Conservation (phyloP, 2,888 invertebrate species). For the Notodonta ziczac region DNA sequence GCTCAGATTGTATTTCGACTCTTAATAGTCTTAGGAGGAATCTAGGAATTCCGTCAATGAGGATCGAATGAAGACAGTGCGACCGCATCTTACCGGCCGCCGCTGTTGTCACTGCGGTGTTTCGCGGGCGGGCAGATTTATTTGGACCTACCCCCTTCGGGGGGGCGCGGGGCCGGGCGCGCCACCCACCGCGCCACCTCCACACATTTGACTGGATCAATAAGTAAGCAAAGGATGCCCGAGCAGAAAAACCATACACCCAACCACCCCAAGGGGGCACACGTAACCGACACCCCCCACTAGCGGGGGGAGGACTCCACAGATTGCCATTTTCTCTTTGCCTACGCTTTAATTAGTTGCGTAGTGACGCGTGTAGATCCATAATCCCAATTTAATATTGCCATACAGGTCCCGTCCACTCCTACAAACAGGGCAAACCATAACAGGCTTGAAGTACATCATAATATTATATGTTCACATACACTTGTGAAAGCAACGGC, state of each 20-base stretch:
- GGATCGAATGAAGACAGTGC: constrained; percentile 73
- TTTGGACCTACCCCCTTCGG: constrained; percentile 83
- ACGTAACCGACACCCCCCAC: constrained; percentile 85
- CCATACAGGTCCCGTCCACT: constrained; percentile 44
- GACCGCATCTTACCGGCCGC: constrained; percentile 79
- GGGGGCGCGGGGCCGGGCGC: constrained; percentile 73
- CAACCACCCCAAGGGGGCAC: constrained; percentile 83
- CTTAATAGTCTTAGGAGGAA: background rate
- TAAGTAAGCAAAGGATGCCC: constrained; percentile 86
- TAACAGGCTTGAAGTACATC: constrained; percentile 14
- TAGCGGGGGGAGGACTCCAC: constrained; percentile 83
- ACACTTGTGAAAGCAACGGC: constrained; percentile 15
- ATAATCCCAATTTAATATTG: constrained; percentile 78
- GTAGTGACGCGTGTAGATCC: constrained; percentile 82
- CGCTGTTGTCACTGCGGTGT: constrained; percentile 84
- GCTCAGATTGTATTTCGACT: background rate
- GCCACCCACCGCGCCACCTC: constrained; percentile 83
- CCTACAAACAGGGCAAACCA: constrained; percentile 19
- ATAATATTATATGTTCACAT: constrained; percentile 12
- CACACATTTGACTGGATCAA: constrained; percentile 86
- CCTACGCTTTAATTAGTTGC: constrained; percentile 85
- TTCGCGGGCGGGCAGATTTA: constrained; percentile 85
- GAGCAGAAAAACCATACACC: constrained; percentile 86
- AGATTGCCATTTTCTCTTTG: constrained; percentile 85
- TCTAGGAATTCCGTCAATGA: constrained; percentile 11